Conservation (phyloP, 2,797 vertebrate genomes). For the Diplodus puntazzo region DNA sequence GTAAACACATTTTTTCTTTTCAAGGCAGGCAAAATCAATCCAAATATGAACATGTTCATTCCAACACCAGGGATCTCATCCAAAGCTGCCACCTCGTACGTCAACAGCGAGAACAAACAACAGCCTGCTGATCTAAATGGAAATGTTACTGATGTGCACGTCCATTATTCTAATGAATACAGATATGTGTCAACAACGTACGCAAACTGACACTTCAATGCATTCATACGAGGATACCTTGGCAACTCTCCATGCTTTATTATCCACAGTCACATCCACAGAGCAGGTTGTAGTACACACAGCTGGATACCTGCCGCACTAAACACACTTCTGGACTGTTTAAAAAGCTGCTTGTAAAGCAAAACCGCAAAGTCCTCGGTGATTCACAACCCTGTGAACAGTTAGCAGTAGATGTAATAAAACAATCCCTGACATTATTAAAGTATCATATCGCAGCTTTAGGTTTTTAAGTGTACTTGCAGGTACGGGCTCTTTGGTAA, state of each 20-base stretch:
- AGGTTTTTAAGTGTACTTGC: neutral
- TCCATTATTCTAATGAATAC: neutral
- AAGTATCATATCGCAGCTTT: neutral
- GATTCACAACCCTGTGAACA: neutral
- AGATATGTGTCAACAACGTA: neutral
- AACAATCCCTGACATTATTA: slow-evolving; percentile 8
- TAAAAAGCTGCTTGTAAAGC: slow-evolving; percentile 12
- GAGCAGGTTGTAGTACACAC: neutral
- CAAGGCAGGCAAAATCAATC: neutral
- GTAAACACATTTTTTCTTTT: neutral
- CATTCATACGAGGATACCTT: neutral
- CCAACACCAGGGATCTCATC: neutral
- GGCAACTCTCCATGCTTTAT: neutral
- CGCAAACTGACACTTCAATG: neutral
- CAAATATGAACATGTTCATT: neutral
- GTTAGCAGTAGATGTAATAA: neutral
- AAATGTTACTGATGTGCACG: neutral
- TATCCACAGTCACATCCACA: neutral
- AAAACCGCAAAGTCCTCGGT: slow-evolving; percentile 6
- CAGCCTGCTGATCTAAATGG: neutral
- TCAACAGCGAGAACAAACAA: neutral
- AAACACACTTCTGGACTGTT: slow-evolving; percentile 12
- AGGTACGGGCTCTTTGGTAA: slow-evolving; percentile 25
- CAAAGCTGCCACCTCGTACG: neutral
- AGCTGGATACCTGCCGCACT: neutral